These are phyloP conservation scores for Triops longicaudatus DNA, from an alignment of 1,140 invertebrate species.

Conservation along the genomic window DNA sequence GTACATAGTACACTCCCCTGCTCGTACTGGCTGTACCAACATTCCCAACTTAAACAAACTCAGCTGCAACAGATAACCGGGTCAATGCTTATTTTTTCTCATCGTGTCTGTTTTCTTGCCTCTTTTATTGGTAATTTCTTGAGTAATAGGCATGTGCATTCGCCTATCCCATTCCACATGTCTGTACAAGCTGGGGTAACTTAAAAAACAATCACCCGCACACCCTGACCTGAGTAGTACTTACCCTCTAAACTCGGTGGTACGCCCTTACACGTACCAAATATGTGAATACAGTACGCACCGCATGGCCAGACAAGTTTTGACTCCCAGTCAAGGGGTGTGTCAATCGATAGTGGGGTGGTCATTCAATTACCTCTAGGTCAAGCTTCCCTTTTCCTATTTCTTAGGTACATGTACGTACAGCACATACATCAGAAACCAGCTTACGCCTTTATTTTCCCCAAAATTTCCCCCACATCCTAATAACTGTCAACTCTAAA, in stretches of 20 bases:
- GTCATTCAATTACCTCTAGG: background rate
- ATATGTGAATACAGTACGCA: background rate
- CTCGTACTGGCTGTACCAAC: background rate
- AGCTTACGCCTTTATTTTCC: no score
- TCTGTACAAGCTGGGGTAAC: no score
- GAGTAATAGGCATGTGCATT: no score
- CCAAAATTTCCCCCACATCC: no score
- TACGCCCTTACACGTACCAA: no score
- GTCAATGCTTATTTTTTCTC: constrained; percentile 11
- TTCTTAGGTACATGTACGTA: background rate
- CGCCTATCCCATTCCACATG: no score
- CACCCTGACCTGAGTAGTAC: no score
- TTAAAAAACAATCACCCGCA: no score
- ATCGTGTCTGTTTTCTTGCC: no score
- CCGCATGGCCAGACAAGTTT: background rate
- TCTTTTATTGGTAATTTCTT: no score
- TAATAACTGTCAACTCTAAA: no score
- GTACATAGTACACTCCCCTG: background rate
- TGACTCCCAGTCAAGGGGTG: background rate
- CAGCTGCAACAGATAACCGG: background rate
- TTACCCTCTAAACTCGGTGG: no score
- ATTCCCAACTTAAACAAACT: background rate
- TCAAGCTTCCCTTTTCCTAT: background rate
- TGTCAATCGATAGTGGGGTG: background rate
- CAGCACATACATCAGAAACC: background rate